These are phyloP conservation scores for Sinocyclocheilus grahami DNA, from an alignment of 2,113 vertebrate genomes.

Conservation along the genomic window DNA sequence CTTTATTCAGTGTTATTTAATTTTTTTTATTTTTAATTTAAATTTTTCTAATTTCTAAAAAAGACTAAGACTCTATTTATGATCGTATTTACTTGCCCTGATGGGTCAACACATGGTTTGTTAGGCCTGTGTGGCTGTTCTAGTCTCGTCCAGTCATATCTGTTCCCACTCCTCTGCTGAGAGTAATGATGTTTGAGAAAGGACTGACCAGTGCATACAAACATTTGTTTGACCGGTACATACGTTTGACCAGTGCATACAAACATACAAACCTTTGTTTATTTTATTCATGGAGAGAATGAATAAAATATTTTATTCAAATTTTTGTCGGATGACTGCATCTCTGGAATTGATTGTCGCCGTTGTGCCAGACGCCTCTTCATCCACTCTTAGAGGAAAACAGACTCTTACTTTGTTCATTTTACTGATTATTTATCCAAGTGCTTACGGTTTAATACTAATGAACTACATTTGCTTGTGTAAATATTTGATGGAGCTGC, in stretches of 20 bases:
- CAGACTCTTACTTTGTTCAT: neutral
- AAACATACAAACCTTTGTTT: slow-evolving; percentile 14
- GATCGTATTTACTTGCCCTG: neutral
- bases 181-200: slow-evolving; percentile 13
- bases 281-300: neutral
- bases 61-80: neutral
- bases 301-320: no score
- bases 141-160: neutral
- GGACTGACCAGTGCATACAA: slow-evolving; percentile 24
- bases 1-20: neutral
- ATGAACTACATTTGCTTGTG: neutral
- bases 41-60: no score
- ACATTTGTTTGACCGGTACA: slow-evolving; percentile 8
- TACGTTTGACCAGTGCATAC: neutral
- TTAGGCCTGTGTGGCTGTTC: neutral
- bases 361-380: neutral
- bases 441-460: neutral
- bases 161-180: neutral
- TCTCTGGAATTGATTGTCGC: neutral
- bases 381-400: slow-evolving; percentile 7
- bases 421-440: neutral
- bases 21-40: no score
- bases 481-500: neutral
- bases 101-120: neutral
- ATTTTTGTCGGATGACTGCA: neutral